Conservation (phyloP, 2,113 vertebrate genomes). For the Pan paniscus region DNA sequence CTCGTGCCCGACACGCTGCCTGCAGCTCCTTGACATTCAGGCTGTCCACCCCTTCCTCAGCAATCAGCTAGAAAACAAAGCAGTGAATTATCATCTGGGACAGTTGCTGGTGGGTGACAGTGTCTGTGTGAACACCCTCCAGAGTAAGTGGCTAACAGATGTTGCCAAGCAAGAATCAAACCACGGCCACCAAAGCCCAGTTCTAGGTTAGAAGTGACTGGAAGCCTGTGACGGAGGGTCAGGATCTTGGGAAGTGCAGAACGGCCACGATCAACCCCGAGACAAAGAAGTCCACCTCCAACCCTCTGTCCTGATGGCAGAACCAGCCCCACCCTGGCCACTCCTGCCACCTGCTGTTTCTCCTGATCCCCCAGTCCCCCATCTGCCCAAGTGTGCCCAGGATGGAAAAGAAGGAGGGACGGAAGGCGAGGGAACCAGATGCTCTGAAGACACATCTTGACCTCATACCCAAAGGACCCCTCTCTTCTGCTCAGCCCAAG, state of each 20-base stretch:
- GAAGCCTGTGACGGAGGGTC: rapidly evolving
- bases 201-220: neutral
- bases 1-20: constrained; percentile 94
- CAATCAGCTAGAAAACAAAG: constrained; percentile 88
- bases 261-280: rapidly evolving
- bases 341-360: neutral
- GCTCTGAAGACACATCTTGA: neutral
- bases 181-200: rapidly evolving
- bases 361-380: neutral
- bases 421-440: neutral
- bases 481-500: neutral
- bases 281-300: neutral
- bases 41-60: constrained; percentile 93
- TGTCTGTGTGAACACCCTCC: rapidly evolving
- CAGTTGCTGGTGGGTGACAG: rapidly evolving
- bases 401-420: neutral
- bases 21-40: constrained; percentile 96
- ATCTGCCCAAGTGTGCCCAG: too few species aligned
- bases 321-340: neutral
- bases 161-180: neutral
- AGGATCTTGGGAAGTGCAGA: rapidly evolving
- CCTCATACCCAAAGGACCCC: neutral
- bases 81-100: rapidly evolving
- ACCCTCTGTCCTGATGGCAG: neutral
- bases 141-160: rapidly evolving